These are phyloP conservation scores for Bombus ignitus DNA, from an alignment of 1,140 invertebrate species.

Conservation along the genomic window DNA sequence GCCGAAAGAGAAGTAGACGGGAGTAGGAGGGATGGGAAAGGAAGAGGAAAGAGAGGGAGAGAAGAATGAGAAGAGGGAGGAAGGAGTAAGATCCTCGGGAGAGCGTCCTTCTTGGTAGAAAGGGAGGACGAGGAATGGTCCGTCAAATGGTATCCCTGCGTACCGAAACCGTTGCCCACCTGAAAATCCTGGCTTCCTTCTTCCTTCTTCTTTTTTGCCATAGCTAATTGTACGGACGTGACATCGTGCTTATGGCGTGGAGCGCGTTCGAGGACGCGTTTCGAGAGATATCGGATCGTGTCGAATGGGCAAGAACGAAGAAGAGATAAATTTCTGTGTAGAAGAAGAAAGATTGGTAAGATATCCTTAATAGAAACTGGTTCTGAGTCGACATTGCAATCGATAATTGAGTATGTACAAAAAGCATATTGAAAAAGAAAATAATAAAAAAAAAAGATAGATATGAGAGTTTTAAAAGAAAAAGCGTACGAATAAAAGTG, in stretches of 20 bases:
- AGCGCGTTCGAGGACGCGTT: background rate
- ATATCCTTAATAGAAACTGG: background rate
- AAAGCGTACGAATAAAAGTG: background rate
- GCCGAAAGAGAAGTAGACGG: conserved; percentile 65
- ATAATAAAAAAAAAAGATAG: background rate
- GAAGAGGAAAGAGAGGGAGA: conserved; percentile 47
- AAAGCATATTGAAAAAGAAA: background rate
- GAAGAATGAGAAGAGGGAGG: conserved; percentile 41
- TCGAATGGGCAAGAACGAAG: no score
- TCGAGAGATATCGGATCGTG: no score
- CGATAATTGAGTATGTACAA: background rate
- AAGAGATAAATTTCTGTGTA: background rate
- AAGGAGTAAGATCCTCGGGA: conserved; percentile 26
- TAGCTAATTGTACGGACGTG: background rate
- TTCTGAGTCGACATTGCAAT: background rate
- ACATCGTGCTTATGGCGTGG: background rate
- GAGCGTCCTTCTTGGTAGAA: conserved; percentile 39
- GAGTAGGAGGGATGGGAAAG: conserved; percentile 43
- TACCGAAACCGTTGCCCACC: conserved; percentile 54
- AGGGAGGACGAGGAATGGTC: conserved; percentile 51
- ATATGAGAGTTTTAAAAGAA: background rate
- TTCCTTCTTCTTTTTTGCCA: conserved; percentile 10
- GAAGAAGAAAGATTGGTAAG: background rate
- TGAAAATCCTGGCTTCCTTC: conserved; percentile 29
- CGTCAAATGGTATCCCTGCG: conserved; percentile 54